Conservation (phyloP, 2,113 vertebrate species). For the Aptenodytes forsteri region DNA sequence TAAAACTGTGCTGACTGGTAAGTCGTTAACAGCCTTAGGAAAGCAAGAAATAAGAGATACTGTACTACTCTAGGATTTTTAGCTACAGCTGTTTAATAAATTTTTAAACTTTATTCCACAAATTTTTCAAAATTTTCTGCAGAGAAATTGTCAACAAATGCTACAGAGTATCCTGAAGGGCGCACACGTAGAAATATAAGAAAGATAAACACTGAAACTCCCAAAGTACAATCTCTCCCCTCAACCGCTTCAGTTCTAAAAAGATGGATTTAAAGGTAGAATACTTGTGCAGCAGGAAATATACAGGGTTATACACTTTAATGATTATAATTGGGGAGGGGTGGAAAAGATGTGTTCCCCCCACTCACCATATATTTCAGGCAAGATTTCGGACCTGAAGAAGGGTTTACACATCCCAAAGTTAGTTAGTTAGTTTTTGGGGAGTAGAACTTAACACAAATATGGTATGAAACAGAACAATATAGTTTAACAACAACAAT, state of each 20-base stretch:
- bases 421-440: background rate
- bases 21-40: background rate
- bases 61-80: background rate
- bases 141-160: background rate
- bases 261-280: background rate
- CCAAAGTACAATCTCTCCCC: background rate
- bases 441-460: background rate
- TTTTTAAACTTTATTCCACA: background rate
- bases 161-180: background rate
- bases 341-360: too few species aligned
- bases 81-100: background rate
- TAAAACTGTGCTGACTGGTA: background rate
- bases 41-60: background rate
- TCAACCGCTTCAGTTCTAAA: background rate
- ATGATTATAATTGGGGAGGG: background rate
- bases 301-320: background rate
- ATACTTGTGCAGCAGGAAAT: background rate
- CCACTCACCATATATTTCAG: background rate
- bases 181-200: accelerated
- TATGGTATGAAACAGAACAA: background rate
- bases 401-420: background rate
- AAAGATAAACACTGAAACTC: background rate
- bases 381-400: background rate
- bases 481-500: background rate
- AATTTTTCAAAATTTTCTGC: background rate